Base-by-base conservation (phyloP, 2,888 invertebrate genomes). In the Drosophila nigricruria region DNA sequence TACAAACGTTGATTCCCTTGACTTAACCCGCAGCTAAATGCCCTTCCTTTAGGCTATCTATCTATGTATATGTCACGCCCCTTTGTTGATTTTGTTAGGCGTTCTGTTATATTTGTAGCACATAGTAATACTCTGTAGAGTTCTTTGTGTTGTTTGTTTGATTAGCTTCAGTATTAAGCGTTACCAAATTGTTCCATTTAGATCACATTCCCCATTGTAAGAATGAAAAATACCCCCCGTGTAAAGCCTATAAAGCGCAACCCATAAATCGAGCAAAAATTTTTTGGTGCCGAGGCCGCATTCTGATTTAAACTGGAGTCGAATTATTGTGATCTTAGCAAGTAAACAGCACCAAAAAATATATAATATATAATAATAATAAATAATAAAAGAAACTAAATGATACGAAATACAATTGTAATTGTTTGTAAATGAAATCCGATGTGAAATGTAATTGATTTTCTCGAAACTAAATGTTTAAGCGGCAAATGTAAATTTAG, bases 241-340 rank as follows among this genome's bases (percentile, higher is more conserved):
- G 6, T 27, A 27, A 27, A 30, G 10, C 2, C 30, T 30, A 10
- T 30, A 30, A 30, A 30, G 30, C 27, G 27, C 4, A 5, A 27
- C 3, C 18, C 14, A 32, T 20, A 49, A 49, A 49, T 54, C 56
- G 36, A 47, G 50, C 16, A 36, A 45, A 36, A 45, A n/a, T 16
- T 53, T 34, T 40, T 77, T 76, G 78, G 68, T 77, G 76, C 73
- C 73, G 77, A 36, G 75, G 60, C n/a, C 50, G 47, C 59, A 57
- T 56, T 61, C 45, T 50, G 25, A 70, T 42, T 42, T 71, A 79
- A 63, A 63, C 67, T 73, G 70, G 77, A 79, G 80, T 77, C 77
- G 73, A 80, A 76, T 68, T 71, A 82, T 79, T 81, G 80, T 81
- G 80, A 81, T 81, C 62, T 79, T 81, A 81, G 80, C 73, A 79